A percentile compares a stretch with the other conserved stretches of the same genome.
Conservation (phyloP, 1,140 invertebrate species). For the Mycetomoellerius zeteki region DNA sequence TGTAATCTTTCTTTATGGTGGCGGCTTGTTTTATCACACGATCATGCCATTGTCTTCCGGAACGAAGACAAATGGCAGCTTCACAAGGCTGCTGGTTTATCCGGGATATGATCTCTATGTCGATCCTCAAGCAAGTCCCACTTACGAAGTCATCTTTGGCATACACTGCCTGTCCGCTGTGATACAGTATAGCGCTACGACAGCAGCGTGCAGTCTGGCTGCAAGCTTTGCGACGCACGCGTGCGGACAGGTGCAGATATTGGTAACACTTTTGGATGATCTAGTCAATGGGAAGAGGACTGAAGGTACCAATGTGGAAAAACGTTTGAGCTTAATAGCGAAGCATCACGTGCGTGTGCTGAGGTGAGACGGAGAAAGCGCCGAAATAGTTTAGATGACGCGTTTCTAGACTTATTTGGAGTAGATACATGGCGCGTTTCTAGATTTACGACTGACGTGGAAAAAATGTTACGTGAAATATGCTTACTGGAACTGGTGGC, state of each 20-base stretch:
- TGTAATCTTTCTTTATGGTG: constrained; percentile 64
- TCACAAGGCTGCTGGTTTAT: constrained; percentile 65
- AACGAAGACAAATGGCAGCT: background rate
- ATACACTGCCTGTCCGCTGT: constrained; percentile 74
- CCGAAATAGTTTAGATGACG: background rate
- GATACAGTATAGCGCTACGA: constrained; percentile 71
- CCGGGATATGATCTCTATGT: constrained; percentile 74
- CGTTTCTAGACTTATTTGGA: background rate
- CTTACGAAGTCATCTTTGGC: constrained; percentile 74
- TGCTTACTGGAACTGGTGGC: constrained; percentile 61
- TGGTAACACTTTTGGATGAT: constrained; percentile 56
- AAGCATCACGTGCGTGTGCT: constrained; percentile 61
- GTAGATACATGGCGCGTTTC: constrained; percentile 40
- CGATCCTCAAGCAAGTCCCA: constrained; percentile 72
- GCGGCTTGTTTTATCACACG: constrained; percentile 66
- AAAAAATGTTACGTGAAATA: constrained; percentile 56
- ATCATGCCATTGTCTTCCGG: constrained; percentile 59
- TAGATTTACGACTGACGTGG: constrained; percentile 63
- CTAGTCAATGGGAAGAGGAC: constrained; percentile 20
- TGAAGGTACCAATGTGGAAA: background rate
- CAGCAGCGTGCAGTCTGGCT: constrained; percentile 71
- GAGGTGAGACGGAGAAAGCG: constrained; percentile 44
- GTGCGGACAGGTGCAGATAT: constrained; percentile 73
- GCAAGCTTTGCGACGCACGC: constrained; percentile 77
- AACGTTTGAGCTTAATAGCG: constrained; percentile 46